Percentiles rank a stretch among this genome's conserved stretches.
These are phyloP conservation scores for Pinctada fucata DNA, from an alignment of 2,888 invertebrate genomes.

Conservation along the genomic window DNA sequence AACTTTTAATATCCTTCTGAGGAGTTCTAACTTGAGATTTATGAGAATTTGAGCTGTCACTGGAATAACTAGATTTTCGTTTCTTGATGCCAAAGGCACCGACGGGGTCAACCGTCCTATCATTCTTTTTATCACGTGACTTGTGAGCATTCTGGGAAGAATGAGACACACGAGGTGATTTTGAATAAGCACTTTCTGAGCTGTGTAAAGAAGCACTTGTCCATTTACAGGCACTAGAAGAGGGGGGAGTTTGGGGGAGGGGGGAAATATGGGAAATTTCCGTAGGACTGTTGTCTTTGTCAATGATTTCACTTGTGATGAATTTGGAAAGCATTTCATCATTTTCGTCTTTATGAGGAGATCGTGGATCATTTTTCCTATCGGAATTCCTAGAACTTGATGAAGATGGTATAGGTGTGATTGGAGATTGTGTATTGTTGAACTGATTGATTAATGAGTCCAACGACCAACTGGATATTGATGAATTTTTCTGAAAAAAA, in stretches of 20 bases:
- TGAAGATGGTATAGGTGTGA: conserved; percentile 15
- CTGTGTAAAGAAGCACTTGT: not conserved
- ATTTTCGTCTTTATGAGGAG: conserved; percentile 17
- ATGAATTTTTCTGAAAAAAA: conserved; percentile 22
- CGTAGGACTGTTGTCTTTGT: conserved; percentile 2
- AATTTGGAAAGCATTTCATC: conserved; percentile 15
- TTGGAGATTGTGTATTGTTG: conserved; percentile 22
- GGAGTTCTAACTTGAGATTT: not conserved
- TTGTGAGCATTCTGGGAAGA: not conserved
- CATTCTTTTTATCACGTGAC: not conserved
- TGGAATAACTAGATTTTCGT: not conserved
- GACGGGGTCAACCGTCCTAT: not conserved
- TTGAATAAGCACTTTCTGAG: conserved; percentile 5
- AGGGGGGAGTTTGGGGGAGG: not conserved
- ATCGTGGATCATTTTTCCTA: conserved; percentile 13
- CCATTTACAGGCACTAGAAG: not conserved
- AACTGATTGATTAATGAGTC: conserved; percentile 10
- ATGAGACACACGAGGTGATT: conserved; percentile 8
- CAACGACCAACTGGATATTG: conserved; percentile 21
- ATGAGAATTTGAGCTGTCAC: not conserved
- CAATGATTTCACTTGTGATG: conserved; percentile 1
- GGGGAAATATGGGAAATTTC: not conserved
- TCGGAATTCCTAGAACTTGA: conserved; percentile 18
- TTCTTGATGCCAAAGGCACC: not conserved
- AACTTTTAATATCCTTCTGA: not conserved